These are phyloP conservation scores for Empidonax alnorum DNA, from an alignment of 2,113 vertebrate species.

Conservation along the genomic window DNA sequence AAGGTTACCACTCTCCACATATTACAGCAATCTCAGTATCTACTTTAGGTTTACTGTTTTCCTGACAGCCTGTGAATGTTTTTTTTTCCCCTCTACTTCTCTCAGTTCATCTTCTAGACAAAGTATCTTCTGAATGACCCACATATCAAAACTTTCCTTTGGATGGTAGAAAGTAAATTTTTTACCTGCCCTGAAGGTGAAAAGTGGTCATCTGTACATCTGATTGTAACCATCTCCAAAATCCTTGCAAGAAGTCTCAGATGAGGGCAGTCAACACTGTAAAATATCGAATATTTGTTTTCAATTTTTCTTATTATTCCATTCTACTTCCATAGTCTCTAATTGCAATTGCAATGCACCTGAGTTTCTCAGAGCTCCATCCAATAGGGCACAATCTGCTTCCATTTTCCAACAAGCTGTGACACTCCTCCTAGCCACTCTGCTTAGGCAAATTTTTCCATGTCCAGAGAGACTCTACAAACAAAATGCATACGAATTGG, in stretches of 20 bases:
- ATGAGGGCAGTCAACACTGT: neutral
- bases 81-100: neutral
- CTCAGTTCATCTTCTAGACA: neutral
- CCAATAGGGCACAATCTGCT: neutral
- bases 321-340: neutral
- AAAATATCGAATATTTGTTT: neutral
- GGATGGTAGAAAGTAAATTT: neutral
- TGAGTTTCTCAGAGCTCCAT: neutral
- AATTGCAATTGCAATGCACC: neutral
- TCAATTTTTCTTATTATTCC: neutral
- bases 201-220: neutral
- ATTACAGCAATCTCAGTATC: neutral
- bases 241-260: neutral
- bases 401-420: neutral
- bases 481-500: neutral
- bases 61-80: neutral
- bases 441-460: neutral
- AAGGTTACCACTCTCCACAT: neutral
- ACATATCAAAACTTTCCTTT: neutral
- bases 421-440: neutral
- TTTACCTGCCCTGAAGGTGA: neutral
- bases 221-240: neutral
- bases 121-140: neutral
- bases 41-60: neutral
- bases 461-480: neutral